Evolutionary conservation across 2,797 vertebrate species (phyloP).

Genomic region (Amphiprion clarkii): DNA sequence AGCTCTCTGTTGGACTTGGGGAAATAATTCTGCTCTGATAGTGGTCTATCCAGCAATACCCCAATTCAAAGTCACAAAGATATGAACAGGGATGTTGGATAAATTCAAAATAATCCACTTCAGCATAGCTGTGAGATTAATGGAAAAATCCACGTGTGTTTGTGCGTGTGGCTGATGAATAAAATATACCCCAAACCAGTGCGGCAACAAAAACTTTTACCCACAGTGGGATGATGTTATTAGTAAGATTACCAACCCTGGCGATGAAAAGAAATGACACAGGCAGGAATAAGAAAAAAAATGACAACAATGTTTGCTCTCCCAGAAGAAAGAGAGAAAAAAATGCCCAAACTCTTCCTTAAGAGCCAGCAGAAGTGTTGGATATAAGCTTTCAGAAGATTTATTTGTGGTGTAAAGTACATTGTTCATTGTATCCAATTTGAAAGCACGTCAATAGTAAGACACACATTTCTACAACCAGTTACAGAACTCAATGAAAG

Average conservation of each 20-base stretch:
- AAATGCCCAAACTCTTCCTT: conserved; percentile 42
- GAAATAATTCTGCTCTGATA: conserved; percentile 80
- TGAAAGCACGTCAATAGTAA: conserved; percentile 61
- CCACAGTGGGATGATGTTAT: conserved; percentile 45
- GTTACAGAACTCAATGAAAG: conserved; percentile 60
- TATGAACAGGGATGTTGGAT: conserved; percentile 71
- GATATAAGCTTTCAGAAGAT: conserved; percentile 48
- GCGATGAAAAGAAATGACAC: conserved; percentile 47
- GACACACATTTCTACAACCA: conserved; percentile 38
- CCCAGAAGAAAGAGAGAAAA: conserved; percentile 32
- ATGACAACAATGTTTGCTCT: conserved; percentile 44
- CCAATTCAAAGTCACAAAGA: conserved; percentile 78
- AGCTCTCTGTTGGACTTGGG: conserved; percentile 72
- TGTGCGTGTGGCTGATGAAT: conserved; percentile 48
- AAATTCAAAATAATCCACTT: conserved; percentile 84
- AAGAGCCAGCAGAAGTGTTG: conserved; percentile 29
- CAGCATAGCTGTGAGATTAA: conserved; percentile 80
- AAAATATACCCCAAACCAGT: conserved; percentile 56
- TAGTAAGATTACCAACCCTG: conserved; percentile 61
- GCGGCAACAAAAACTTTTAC: conserved; percentile 44
- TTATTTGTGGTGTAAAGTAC: conserved; percentile 55
- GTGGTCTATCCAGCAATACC: conserved; percentile 73
- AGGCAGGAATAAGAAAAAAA: conserved; percentile 46
- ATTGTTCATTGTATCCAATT: conserved; percentile 47
- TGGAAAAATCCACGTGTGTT: conserved; percentile 59